These are phyloP conservation scores for Tupaia chinensis DNA, from an alignment of 2,113 vertebrate genomes.

Conservation along the genomic window DNA sequence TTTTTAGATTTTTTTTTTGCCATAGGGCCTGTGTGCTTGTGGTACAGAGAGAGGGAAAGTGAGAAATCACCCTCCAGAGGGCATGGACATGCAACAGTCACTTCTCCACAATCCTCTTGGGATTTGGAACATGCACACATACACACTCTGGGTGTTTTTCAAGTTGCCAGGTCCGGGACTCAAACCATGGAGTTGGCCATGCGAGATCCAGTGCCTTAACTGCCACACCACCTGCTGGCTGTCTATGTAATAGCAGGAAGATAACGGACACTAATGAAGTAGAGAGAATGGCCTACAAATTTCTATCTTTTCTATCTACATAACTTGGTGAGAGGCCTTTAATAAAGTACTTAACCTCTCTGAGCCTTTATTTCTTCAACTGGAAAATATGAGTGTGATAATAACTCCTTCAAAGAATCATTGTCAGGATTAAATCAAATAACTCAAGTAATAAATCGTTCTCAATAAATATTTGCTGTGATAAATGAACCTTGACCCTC, in stretches of 20 bases:
- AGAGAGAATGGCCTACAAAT: background rate
- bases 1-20: no score
- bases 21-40: no score
- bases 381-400: background rate
- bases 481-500: background rate
- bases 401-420: background rate
- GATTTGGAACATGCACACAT: no score
- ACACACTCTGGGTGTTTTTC: no score
- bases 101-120: no score
- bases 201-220: no score
- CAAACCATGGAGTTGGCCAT: no score
- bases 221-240: no score
- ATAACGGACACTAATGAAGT: background rate
- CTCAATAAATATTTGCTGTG: background rate
- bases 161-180: no score
- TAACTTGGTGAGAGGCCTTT: background rate
- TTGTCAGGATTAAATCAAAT: background rate
- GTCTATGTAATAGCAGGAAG: background rate
- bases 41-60: no score
- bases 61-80: no score
- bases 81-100: no score
- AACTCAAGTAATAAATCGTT: background rate
- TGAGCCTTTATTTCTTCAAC: background rate
- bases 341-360: background rate
- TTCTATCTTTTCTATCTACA: background rate